A percentile compares a stretch with the other conserved stretches of the same genome.
phyloP scores from a whole-genome alignment of 2,113 vertebrate species.

The Piprites chloris region DNA sequence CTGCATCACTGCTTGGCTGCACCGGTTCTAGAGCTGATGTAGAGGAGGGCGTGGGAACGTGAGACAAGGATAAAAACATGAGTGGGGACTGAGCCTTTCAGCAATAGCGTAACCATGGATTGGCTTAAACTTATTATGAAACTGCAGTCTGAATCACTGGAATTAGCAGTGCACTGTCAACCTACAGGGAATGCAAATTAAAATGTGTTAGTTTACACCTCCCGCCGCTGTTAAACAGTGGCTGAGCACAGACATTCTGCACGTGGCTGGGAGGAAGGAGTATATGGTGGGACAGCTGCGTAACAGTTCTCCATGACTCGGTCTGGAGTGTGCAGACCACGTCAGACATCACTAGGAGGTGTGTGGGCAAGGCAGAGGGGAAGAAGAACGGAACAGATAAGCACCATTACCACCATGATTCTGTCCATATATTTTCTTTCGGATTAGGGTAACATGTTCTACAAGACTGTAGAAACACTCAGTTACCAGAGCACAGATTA shows the following conservation, averaged over 20 bases:
- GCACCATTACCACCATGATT: not conserved
- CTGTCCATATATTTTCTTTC: not conserved
- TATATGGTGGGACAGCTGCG: not conserved
- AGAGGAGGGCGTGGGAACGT: not conserved
- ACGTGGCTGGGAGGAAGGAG: not conserved
- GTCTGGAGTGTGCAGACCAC: not conserved
- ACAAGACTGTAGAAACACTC: not conserved
- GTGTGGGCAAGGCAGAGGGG: not conserved
- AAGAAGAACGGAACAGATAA: not conserved
- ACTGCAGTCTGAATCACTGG: constrained; percentile 42
- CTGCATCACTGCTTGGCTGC: not conserved
- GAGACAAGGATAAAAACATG: not conserved
- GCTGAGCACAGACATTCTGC: not conserved
- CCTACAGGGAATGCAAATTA: constrained; percentile 19
- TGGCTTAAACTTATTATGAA: constrained; percentile 14
- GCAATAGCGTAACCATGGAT: not conserved
- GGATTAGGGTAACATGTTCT: not conserved
- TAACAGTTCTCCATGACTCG: not conserved
- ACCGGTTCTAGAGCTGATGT: not conserved
- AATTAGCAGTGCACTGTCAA: not conserved
- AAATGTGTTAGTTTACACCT: constrained; percentile 22
- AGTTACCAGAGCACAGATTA: not conserved
- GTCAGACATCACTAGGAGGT: accelerated
- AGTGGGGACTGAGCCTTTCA: constrained; percentile 39
- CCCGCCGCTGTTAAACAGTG: not conserved